phyloP scores from a whole-genome alignment of 2,113 vertebrate species.

The Danionella cerebrum region DNA sequence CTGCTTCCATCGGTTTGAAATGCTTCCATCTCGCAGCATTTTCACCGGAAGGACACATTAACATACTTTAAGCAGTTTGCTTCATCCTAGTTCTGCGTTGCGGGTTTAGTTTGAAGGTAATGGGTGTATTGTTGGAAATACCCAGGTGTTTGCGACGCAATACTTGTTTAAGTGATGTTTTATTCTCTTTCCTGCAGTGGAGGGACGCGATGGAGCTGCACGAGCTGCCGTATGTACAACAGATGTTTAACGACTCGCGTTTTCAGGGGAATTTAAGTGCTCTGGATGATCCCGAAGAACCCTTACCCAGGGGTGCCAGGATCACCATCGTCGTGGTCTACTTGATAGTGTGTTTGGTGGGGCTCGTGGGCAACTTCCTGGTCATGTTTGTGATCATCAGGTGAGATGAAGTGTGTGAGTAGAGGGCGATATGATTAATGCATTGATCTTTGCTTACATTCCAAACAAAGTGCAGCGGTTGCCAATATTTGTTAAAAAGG shows the following conservation, averaged over 20 bases:
- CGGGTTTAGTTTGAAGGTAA: no score
- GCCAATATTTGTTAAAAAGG: no score
- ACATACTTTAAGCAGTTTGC: not conserved
- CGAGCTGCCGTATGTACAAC: not conserved
- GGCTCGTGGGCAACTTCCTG: slow-evolving; percentile 34
- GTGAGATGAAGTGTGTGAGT: slow-evolving; percentile 9
- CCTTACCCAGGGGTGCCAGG: slow-evolving; percentile 20
- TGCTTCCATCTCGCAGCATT: not conserved
- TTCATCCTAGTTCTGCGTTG: no score
- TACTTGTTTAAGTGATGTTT: not conserved
- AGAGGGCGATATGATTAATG: not conserved
- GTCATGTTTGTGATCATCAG: slow-evolving; percentile 39
- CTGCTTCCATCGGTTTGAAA: not conserved
- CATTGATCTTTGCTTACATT: no score
- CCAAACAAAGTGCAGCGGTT: no score
- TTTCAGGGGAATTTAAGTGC: slow-evolving; percentile 26
- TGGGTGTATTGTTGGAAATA: no score
- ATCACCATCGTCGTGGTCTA: slow-evolving; percentile 32
- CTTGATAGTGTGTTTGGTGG: slow-evolving; percentile 36
- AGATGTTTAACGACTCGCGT: slow-evolving; percentile 28
- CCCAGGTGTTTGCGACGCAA: no score
- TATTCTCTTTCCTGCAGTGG: not conserved
- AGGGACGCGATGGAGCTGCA: slow-evolving; percentile 15
- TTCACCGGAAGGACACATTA: not conserved
- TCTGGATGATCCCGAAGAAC: not conserved